phyloP scores from a whole-genome alignment of 2,888 invertebrate genomes.

The Lochmaea crataegi region DNA sequence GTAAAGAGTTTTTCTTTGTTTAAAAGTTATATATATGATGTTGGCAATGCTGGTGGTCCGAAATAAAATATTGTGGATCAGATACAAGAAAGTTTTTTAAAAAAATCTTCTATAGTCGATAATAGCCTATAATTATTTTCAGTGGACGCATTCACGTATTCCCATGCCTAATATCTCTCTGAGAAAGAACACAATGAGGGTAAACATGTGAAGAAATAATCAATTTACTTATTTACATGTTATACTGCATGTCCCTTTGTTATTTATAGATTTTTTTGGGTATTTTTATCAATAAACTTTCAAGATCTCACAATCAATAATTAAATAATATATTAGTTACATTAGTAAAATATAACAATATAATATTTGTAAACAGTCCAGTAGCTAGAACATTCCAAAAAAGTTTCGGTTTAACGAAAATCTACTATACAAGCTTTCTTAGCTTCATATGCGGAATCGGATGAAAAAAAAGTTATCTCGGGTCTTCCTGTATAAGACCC shows the following conservation, averaged over 20 bases:
- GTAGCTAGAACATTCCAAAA: too few species aligned
- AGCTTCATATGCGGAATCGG: not conserved
- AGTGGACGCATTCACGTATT: slow-evolving; percentile 60
- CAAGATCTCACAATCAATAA: too few species aligned
- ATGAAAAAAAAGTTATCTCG: not conserved
- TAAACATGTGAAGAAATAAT: slow-evolving; percentile 44
- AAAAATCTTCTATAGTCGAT: slow-evolving; percentile 55
- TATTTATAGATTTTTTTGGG: not conserved
- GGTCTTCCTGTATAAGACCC: slow-evolving; percentile 27
- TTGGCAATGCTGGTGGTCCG: slow-evolving; percentile 59
- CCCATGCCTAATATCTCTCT: slow-evolving; percentile 59
- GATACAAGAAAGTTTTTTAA: slow-evolving; percentile 58
- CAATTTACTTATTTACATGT: not conserved
- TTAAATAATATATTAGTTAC: too few species aligned
- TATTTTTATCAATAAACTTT: too few species aligned
- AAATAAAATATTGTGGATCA: slow-evolving; percentile 61
- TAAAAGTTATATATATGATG: slow-evolving; percentile 24
- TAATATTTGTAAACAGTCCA: too few species aligned
- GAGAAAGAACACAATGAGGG: slow-evolving; percentile 58
- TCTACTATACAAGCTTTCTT: not conserved
- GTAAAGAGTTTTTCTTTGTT: slow-evolving; percentile 35
- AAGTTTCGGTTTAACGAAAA: too few species aligned
- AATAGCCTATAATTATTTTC: slow-evolving; percentile 61
- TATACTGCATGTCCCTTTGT: slow-evolving; percentile 8
- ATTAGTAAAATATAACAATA: too few species aligned